phyloP scores from a whole-genome alignment of 1,140 invertebrate species.

The Apis laboriosa region DNA sequence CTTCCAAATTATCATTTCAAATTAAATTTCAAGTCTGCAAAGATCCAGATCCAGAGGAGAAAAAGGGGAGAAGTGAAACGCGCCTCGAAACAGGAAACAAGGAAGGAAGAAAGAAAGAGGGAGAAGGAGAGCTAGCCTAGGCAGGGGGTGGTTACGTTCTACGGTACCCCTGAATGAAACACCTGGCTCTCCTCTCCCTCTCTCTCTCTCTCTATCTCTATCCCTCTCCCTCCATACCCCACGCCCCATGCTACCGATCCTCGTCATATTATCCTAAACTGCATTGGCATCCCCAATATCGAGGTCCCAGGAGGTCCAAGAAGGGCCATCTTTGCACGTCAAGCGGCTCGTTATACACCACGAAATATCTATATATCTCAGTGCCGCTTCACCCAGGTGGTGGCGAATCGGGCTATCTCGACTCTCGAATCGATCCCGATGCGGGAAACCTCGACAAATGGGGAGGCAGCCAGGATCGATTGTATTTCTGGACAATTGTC shows the following conservation, averaged over 20 bases:
- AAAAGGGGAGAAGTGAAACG: constrained; percentile 34
- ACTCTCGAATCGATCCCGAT: not conserved
- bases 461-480: not conserved
- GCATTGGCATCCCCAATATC: constrained; percentile 37
- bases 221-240: constrained; percentile 3
- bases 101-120: constrained; percentile 23
- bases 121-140: constrained; percentile 31
- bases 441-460: not conserved
- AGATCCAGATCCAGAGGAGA: not conserved
- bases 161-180: constrained; percentile 61
- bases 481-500: no score
- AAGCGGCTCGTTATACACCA: constrained; percentile 56
- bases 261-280: constrained; percentile 63
- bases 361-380: constrained; percentile 57
- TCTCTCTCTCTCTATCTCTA: no score
- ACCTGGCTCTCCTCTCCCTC: constrained; percentile 63
- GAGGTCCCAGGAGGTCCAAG: not conserved
- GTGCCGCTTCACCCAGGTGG: constrained; percentile 6
- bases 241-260: constrained; percentile 52
- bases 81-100: constrained; percentile 27
- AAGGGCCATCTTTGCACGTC: constrained; percentile 45
- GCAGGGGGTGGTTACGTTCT: constrained; percentile 58
- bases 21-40: not conserved
- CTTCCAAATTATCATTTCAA: no score
- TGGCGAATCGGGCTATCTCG: not conserved